Base-by-base conservation (phyloP, 2,797 vertebrate genomes). In the Passerculus sandwichensis region DNA sequence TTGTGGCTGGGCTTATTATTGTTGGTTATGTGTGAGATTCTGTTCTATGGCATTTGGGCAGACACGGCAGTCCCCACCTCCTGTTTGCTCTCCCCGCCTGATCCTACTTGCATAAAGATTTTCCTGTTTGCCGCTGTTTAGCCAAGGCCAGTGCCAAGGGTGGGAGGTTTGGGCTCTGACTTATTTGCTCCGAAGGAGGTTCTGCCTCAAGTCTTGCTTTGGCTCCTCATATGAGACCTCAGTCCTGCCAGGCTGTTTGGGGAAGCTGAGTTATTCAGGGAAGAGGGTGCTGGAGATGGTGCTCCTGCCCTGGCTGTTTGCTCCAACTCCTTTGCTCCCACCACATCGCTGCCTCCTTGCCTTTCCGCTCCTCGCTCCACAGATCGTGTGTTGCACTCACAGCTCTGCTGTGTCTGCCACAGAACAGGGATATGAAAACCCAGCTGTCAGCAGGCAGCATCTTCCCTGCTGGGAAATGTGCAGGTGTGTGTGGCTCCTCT, bases 1-100 rank as follows among this genome's bases (percentile, higher is more conserved):
- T 77, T 75, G 72, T 11, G n/a, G 57, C 61, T 5, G 10, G 50
- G 40, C 42, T 88, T 93, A 12, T 76, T 95, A n/a, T 60, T 92
- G 78, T 36, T 1, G 1, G 75, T 88, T 3, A 3, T 57, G 65
- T 32, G 38, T 84, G 54, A 82, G 42, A 83, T 15, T 74, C 64
- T 94, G 81, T 94, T 96, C 92, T 89, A 70, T 1, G 2, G 50
- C 40, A 11, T 80, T 84, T 85, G 65, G 61, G 81, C 78, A 92
- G 85, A 75, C 8, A 8, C 2, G 21, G 54, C 6, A 2, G 22
- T 92, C n/a, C 45, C 25, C 20, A n/a, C 77, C 76, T 83, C 82
- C 45, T 66, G 38, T 70, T 91, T 76, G 29, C 38, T 88, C 27
- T 89, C 50, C 40, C 50, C 69, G 75, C n/a, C 69, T 76, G 57